Evolutionary conservation across 2,113 vertebrate species (phyloP).

Genomic region (Thomomys bottae): DNA sequence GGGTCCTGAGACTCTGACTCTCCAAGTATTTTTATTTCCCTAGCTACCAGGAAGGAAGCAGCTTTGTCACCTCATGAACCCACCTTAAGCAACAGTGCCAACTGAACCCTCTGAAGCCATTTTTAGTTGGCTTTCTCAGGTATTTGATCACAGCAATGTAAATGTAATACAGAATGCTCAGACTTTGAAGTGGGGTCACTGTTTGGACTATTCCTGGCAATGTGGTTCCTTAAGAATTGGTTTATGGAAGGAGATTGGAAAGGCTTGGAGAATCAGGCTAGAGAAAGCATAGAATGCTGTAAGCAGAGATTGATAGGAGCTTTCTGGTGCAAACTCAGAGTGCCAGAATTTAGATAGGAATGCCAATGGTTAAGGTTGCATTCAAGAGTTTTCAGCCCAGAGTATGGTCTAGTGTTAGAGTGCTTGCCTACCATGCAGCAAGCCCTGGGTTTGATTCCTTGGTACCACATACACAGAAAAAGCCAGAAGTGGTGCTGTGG

Average conservation of each 20-base stretch:
- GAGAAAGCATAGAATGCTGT: neutral
- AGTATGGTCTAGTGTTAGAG: too few relatives aligned
- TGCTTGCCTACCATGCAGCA: too few relatives aligned
- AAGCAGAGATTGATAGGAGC: neutral
- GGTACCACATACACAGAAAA: too few relatives aligned
- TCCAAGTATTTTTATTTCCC: neutral
- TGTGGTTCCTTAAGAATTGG: neutral
- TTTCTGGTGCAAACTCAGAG: neutral
- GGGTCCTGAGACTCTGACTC: neutral
- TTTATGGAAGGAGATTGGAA: neutral
- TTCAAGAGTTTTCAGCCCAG: neutral
- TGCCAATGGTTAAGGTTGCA: neutral
- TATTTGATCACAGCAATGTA: neutral
- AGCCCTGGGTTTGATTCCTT: too few relatives aligned
- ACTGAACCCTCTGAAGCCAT: neutral
- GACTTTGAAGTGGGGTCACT: neutral
- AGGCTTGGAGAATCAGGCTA: neutral
- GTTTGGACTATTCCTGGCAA: neutral
- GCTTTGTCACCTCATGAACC: neutral
- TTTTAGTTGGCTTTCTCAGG: neutral
- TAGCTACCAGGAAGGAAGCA: too few relatives aligned
- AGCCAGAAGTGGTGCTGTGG: too few relatives aligned
- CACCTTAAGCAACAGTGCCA: too few relatives aligned
- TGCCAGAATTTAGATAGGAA: neutral
- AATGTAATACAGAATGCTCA: neutral